Evolutionary conservation across 2,888 invertebrate species (phyloP), one percentile per base, ranked within the genome.

Genomic region (Leistus spinibarbis): DNA sequence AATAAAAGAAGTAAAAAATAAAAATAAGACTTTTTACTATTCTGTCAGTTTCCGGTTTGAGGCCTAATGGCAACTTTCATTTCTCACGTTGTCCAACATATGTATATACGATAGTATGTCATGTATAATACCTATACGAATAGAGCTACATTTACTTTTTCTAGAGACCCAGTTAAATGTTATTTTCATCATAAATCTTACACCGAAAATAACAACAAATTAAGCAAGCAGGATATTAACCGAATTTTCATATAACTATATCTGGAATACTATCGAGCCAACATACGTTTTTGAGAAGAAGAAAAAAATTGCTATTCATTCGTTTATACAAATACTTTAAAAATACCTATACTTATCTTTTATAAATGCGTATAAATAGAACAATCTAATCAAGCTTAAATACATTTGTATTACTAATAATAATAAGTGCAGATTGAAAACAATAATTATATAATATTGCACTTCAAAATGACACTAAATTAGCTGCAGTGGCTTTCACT

Each of bases 81-180:
- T 73, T 73, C 73, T 73, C 67, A 66, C 73, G 67, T 72, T 72
- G 24, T 64, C 22, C 64, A 54, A 54, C 65, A 73, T 73, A 53
- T 67, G 67, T 67, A 5, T 23, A 13, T 13, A n/a, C n/a, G n/a
- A n/a, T n/a, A n/a, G 22, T 62, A n/a, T 9, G 9, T 9, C 17
- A 56, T 57, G n/a, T n/a, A n/a, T n/a, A n/a, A n/a, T n/a, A n/a
- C 20, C 4, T 63, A 63, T 63, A 10, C 20, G 60, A 13, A 16
- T 57, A 22, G n/a, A 22, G 10, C 5, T 63, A 67, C 60, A 53
- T 27, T 73, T 60, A 73, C 73, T 73, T 73, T 73, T 73, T 73
- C 57, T 73, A 66, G 65, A 73, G 60, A 66, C 73, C 66, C 73
- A 57, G 66, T 66, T 73, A 66, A 53, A 57, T 73, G 66, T 65